phyloP scores from a whole-genome alignment of 1,140 invertebrate genomes.

The Asobara japonica region DNA sequence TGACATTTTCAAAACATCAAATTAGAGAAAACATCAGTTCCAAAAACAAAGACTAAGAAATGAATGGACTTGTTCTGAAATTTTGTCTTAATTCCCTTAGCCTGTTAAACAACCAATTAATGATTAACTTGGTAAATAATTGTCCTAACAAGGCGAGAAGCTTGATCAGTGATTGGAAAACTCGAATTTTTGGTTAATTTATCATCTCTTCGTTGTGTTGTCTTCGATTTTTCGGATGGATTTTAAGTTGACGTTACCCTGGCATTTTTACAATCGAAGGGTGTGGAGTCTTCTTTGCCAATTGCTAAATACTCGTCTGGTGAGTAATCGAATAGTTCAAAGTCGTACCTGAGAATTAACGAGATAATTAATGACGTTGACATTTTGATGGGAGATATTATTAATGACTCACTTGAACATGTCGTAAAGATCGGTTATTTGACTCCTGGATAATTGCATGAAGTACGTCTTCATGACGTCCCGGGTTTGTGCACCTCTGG shows the following conservation, averaged over 20 bases:
- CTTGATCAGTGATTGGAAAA: slow-evolving; percentile 2
- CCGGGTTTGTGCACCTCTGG: slow-evolving; percentile 76
- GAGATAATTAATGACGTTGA: slow-evolving; percentile 4
- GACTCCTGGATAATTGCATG: slow-evolving; percentile 77
- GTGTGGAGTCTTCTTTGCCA: slow-evolving; percentile 66
- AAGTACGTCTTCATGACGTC: slow-evolving; percentile 79
- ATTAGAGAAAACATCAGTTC: no score
- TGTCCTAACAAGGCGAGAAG: not conserved
- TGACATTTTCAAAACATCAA: no score
- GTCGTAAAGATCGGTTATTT: slow-evolving; percentile 80
- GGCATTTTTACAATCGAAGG: slow-evolving; percentile 56
- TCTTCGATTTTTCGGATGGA: not conserved
- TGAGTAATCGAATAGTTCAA: slow-evolving; percentile 85
- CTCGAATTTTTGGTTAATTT: not conserved
- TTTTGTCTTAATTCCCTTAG: no score
- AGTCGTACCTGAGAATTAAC: slow-evolving; percentile 75
- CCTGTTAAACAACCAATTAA: no score
- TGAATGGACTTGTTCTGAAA: no score
- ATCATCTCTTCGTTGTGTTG: not conserved
- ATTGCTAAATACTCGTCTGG: slow-evolving; percentile 77
- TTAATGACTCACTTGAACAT: slow-evolving; percentile 75
- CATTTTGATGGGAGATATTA: not conserved
- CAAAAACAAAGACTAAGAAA: no score
- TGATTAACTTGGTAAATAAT: not conserved
- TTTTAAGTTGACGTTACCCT: not conserved